Percentiles rank a stretch among this genome's conserved stretches.
These are phyloP conservation scores for Todiramphus saurophagus DNA, from an alignment of 2,113 vertebrate species.

Conservation along the genomic window DNA sequence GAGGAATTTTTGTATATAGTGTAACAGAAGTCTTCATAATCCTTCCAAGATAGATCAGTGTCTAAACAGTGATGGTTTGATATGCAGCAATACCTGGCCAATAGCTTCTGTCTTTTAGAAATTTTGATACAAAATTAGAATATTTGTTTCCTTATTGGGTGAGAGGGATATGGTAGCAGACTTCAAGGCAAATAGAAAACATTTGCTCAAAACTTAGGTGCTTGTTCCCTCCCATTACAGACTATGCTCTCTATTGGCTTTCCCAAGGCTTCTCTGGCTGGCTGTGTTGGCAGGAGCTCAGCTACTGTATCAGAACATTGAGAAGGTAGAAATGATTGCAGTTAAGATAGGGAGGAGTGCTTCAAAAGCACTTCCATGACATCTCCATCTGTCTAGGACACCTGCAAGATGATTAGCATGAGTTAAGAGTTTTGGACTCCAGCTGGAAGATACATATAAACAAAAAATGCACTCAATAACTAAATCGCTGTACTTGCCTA, in stretches of 20 bases:
- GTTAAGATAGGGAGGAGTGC: not conserved
- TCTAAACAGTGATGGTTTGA: not conserved
- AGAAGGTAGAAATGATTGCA: not conserved
- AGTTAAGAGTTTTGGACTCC: not conserved
- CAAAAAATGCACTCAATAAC: not conserved
- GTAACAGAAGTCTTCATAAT: not conserved
- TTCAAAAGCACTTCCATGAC: conserved; percentile 15
- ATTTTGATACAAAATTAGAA: not conserved
- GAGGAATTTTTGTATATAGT: not conserved
- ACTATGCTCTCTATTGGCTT: not conserved
- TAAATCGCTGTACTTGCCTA: not conserved
- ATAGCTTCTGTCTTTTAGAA: not conserved
- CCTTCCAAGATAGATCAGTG: not conserved
- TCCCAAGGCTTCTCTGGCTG: not conserved
- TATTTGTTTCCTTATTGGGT: not conserved
- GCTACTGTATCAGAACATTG: not conserved
- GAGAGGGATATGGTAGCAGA: not conserved
- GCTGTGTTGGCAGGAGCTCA: not conserved
- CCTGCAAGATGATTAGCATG: conserved; percentile 6
- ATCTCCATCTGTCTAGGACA: conserved; percentile 17
- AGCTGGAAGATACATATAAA: not conserved
- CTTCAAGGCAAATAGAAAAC: not conserved
- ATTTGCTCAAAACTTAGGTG: not conserved
- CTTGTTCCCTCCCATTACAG: not conserved
- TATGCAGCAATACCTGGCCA: not conserved